phyloP scores from a whole-genome alignment of 2,113 vertebrate genomes.

The Ammodytes dubius region DNA sequence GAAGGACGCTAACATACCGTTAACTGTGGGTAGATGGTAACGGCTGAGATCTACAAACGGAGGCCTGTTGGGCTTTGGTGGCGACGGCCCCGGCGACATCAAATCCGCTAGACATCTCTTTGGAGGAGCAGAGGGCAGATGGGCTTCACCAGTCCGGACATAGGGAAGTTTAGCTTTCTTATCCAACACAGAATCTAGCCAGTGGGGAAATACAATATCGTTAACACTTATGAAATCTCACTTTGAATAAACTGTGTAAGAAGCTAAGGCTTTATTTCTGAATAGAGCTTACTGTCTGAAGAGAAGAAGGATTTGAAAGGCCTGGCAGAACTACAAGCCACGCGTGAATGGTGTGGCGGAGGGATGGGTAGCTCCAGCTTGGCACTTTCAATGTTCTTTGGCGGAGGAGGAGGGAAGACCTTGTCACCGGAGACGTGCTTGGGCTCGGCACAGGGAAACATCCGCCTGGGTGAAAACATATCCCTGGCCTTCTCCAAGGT shows the following conservation, averaged over 20 bases:
- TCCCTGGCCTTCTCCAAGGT: slow-evolving; percentile 83
- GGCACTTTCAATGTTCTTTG: slow-evolving; percentile 22
- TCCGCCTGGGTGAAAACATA: slow-evolving; percentile 73
- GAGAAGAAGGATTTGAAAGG: slow-evolving; percentile 68
- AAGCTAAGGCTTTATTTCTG: neutral
- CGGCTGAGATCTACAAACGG: slow-evolving; percentile 81
- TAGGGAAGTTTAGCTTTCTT: slow-evolving; percentile 17
- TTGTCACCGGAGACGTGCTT: slow-evolving; percentile 44
- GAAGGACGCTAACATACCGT: slow-evolving; percentile 30
- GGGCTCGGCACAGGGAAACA: slow-evolving; percentile 63
- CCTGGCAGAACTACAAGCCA: slow-evolving; percentile 74
- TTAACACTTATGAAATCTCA: neutral
- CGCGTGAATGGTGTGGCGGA: slow-evolving; percentile 51
- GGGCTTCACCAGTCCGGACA: slow-evolving; percentile 22
- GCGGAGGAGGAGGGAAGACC: slow-evolving; percentile 13
- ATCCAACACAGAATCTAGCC: slow-evolving; percentile 42
- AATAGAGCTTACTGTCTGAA: slow-evolving; percentile 42
- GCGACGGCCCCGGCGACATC: slow-evolving; percentile 79
- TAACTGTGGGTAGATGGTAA: slow-evolving; percentile 20
- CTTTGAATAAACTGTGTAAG: neutral
- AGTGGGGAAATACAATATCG: neutral
- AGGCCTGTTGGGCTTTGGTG: slow-evolving; percentile 88
- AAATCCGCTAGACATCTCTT: slow-evolving; percentile 84
- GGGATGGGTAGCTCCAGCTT: neutral
- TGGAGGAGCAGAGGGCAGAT: slow-evolving; percentile 40